Evolutionary conservation across 2,888 invertebrate genomes (phyloP), one percentile per base, ranked within the genome.

Genomic region (Isotomurus palustris): DNA sequence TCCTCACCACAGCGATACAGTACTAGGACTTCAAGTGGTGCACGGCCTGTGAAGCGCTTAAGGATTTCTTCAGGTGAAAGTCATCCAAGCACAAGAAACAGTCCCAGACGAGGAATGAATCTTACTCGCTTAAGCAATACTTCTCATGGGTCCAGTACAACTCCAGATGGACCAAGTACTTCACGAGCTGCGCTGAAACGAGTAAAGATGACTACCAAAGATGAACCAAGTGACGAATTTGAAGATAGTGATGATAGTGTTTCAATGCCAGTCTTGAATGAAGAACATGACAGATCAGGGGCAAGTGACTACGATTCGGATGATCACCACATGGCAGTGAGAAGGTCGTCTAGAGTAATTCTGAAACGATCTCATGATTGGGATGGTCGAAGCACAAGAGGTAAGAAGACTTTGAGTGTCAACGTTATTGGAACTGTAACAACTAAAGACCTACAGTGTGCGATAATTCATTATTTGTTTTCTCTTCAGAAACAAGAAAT

Each of bases 291-390:
- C 6, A 66, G 63, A 27, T 56, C 68, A 69, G 59, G n/a, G n/a
- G n/a, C 72, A 69, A 62, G 68, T 66, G 27, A 70, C 69, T 60
- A 73, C 8, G 57, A 59, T 48, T 58, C 64, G 64, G 73, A 69
- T 48, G 57, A 38, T 12, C 48, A 56, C 1, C 22, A 21, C 6
- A 3, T 14, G 2, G 19, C 49, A 19, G 36, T 62, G 24, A 41
- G 66, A 38, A 53, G 66, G 25, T 66, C 66, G 2, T 45, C 60
- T 19, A 58, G 62, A 38, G 60, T 52, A 40, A 47, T 22, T 3
- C 53, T 22, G 12, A 47, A 44, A 24, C 36, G 44, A 17, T 10
- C 25, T 36, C 25, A 51, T 35, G 59, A 55, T 27, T 52, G 56
- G 2, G 48, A 45, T 1, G 58, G n/a, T n/a, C n/a, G n/a, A n/a